Base-by-base conservation (phyloP, 2,888 invertebrate species). In the Lypha dubia region DNA sequence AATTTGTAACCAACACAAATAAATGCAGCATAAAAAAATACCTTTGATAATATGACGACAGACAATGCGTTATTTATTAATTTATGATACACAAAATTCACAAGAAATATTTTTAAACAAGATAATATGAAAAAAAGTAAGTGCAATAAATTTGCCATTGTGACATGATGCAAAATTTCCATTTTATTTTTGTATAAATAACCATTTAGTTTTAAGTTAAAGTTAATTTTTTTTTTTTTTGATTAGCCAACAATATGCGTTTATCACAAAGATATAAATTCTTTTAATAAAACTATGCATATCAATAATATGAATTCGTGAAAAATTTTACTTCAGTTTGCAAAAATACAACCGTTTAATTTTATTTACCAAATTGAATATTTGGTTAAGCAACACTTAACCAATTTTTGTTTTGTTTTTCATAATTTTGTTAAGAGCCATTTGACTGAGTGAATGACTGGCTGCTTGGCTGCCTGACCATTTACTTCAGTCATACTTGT, bases 301-400 rank as follows among this genome's bases (percentile, higher is more conserved):
- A 32, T 11, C 2, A 46, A 44, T n/a, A n/a, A n/a, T 49, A 51
- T 11, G 1, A 63, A 28, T 41, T 51, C 22, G 20, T 38, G 41
- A 13, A n/a, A 62, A 62, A 28, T 38, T 35, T 60, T 38, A 49
- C 7, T 67, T 35, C 11, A 67, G 32, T 8, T n/a, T 28, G 28
- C 4, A 67, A 67, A 49, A 67, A 11, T 32, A 44, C 44, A 17
- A 20, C 32, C 8, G 24, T 73, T 35, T 62, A 46, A 49, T 49
- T 73, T 62, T 73, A 73, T 73, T 35, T 22, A 35, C 1, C 35
- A 60, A 17, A 49, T 49, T 49, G n/a, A 49, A 49, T 49, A 9
- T 49, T 49, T 49, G 49, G 1, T 49, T 15, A 56, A 38, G n/a
- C 41, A 70, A 71, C 44, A 28, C 44, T 58, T 71, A 9, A 32